Conservation (phyloP, 1,140 invertebrate species). For the Heliconius congener region DNA sequence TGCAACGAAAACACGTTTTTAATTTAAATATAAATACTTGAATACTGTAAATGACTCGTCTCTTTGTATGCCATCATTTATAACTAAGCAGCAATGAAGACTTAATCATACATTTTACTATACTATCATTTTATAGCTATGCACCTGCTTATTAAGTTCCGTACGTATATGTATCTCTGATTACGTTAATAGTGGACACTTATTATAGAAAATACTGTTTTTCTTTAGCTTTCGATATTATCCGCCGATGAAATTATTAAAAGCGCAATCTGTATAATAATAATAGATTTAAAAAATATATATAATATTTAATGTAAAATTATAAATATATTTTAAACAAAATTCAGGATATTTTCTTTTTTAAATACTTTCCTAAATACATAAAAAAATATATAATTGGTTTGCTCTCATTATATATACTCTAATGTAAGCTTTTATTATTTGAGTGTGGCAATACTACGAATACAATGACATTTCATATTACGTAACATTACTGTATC, state of each 20-base stretch:
- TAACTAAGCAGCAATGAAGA: conserved; percentile 25
- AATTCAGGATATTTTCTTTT: not conserved
- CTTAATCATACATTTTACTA: conserved; percentile 32
- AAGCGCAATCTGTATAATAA: not conserved
- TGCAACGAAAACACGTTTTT: not conserved
- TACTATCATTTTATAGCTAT: conserved; percentile 25
- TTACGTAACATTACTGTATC: conserved; percentile 6
- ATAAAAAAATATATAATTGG: not conserved
- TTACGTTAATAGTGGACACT: conserved; percentile 15
- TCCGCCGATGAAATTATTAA: not conserved
- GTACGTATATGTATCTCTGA: conserved; percentile 20
- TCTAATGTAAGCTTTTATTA: not conserved
- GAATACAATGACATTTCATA: conserved; percentile 2
- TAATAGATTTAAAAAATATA: not conserved
- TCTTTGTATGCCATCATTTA: conserved; percentile 20
- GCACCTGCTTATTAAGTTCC: conserved; percentile 21
- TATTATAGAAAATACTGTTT: conserved; percentile 18
- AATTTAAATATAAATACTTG: not conserved
- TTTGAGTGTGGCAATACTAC: not conserved
- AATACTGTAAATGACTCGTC: conserved; percentile 1
- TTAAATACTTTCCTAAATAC: too few species aligned
- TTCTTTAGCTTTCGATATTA: not conserved
- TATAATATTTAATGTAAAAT: too few species aligned
- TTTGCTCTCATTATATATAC: not conserved
- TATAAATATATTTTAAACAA: too few species aligned